A percentile compares a stretch with the other conserved stretches of the same genome.
Conservation (phyloP, 2,888 invertebrate genomes). For the Sarcophaga variegata region DNA sequence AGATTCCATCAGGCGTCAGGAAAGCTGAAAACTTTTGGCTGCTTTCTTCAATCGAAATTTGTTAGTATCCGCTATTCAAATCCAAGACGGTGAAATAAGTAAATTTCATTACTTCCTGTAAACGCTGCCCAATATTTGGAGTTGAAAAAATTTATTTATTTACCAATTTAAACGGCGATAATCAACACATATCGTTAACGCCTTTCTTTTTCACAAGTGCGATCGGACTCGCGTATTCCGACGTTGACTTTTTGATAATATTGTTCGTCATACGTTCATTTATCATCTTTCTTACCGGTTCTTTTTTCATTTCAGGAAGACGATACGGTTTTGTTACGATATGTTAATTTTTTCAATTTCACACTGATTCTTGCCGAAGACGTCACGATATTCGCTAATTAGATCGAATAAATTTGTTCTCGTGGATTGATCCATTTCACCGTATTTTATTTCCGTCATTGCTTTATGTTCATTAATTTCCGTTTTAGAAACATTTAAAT, state of each 20-base stretch:
- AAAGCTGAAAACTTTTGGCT: constrained; percentile 48
- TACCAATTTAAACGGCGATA: constrained; percentile 46
- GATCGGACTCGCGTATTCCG: constrained; percentile 37
- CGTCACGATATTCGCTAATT: too few species aligned
- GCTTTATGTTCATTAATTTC: too few species aligned
- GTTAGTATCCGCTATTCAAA: constrained; percentile 48
- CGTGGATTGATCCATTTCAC: too few species aligned
- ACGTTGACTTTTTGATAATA: constrained; percentile 35
- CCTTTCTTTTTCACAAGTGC: constrained; percentile 12
- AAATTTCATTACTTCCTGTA: constrained; percentile 26
- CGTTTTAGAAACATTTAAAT: too few species aligned
- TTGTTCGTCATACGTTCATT: not conserved
- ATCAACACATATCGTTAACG: constrained; percentile 17
- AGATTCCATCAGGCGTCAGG: constrained; percentile 42
- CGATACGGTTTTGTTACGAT: too few species aligned
- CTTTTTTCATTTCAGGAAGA: too few species aligned
- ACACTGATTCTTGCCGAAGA: too few species aligned
- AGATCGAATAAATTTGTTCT: too few species aligned
- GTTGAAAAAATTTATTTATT: not conserved
- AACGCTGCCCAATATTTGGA: constrained; percentile 57
- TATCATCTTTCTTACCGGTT: not conserved
- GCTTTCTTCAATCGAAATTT: constrained; percentile 29
- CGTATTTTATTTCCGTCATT: too few species aligned
- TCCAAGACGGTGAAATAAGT: constrained; percentile 34
- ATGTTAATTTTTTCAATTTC: too few species aligned